Conservation (phyloP, 2,797 vertebrate genomes). For the Melanotaenia nigrans region DNA sequence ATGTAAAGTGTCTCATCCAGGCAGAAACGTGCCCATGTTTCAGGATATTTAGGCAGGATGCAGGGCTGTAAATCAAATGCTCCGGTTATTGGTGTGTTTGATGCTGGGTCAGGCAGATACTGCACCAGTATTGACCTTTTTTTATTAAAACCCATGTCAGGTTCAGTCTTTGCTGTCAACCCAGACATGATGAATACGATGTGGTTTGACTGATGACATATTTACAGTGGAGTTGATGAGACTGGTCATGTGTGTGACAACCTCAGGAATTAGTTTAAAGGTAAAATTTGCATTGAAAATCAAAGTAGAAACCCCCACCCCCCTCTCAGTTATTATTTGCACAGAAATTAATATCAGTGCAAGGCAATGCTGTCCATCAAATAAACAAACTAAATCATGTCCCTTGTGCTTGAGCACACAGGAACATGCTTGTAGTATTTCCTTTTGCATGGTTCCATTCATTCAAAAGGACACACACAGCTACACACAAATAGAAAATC, state of each 20-base stretch:
- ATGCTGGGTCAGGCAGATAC: background rate
- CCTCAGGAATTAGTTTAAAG: background rate
- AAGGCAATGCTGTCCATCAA: background rate
- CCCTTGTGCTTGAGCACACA: slow-evolving; percentile 32
- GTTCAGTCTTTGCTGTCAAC: background rate
- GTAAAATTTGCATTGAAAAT: background rate
- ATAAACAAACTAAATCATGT: slow-evolving; percentile 31
- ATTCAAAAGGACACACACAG: slow-evolving; percentile 31
- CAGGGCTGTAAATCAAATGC: slow-evolving; percentile 12
- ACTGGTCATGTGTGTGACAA: background rate
- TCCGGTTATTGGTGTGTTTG: background rate
- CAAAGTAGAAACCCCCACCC: background rate
- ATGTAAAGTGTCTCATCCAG: slow-evolving; percentile 13
- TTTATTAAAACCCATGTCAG: slow-evolving; percentile 13
- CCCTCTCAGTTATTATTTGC: background rate
- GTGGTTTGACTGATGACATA: slow-evolving; percentile 13
- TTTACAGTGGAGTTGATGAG: slow-evolving; percentile 4
- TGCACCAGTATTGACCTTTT: slow-evolving; percentile 27
- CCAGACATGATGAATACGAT: slow-evolving; percentile 28
- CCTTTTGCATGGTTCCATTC: slow-evolving; percentile 49
- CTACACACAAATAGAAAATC: slow-evolving; percentile 30
- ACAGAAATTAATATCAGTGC: background rate
- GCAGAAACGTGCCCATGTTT: slow-evolving; percentile 1
- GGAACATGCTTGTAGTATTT: slow-evolving; percentile 44
- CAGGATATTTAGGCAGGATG: slow-evolving; percentile 14